Conservation (phyloP, 2,888 invertebrate species). For the Perdita meconis region DNA sequence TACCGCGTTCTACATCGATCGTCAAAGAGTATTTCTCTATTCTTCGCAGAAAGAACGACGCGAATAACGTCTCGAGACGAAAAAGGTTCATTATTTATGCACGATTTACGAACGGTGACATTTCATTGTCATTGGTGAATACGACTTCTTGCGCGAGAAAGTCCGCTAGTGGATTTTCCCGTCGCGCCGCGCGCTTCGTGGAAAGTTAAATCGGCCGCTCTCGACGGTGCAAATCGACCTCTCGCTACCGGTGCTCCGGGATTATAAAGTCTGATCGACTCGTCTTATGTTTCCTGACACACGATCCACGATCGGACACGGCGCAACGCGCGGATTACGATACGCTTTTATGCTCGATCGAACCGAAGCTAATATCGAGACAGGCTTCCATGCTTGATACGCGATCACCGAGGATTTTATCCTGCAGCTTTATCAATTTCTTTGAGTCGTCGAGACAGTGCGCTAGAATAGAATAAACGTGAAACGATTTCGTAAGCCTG, state of each 20-base stretch:
- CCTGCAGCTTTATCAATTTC: conserved; percentile 9
- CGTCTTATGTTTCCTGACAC: conserved; percentile 77
- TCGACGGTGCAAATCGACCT: conserved; percentile 35
- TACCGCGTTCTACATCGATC: too few species aligned
- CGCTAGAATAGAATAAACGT: not conserved
- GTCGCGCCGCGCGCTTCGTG: conserved; percentile 2
- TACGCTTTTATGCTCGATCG: conserved; percentile 25
- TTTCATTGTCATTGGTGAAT: conserved; percentile 51
- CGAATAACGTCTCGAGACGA: conserved; percentile 8
- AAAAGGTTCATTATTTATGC: conserved; percentile 41
- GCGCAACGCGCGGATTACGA: conserved; percentile 41
- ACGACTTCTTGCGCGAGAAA: conserved; percentile 59
- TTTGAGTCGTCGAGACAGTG: too few species aligned
- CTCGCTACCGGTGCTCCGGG: conserved; percentile 36
- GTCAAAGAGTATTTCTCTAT: not conserved
- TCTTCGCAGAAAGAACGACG: not conserved
- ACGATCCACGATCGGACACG: conserved; percentile 38
- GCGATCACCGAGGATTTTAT: conserved; percentile 3
- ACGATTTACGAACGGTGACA: conserved; percentile 41
- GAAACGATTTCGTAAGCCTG: too few species aligned
- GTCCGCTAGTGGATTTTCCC: conserved; percentile 37
- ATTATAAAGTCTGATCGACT: conserved; percentile 66
- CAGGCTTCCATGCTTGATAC: conserved; percentile 74
- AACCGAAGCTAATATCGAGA: conserved; percentile 35
- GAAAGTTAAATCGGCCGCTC: conserved; percentile 54